Base-by-base conservation (phyloP, 2,113 vertebrate genomes). In the Tragelaphus strepsiceros region DNA sequence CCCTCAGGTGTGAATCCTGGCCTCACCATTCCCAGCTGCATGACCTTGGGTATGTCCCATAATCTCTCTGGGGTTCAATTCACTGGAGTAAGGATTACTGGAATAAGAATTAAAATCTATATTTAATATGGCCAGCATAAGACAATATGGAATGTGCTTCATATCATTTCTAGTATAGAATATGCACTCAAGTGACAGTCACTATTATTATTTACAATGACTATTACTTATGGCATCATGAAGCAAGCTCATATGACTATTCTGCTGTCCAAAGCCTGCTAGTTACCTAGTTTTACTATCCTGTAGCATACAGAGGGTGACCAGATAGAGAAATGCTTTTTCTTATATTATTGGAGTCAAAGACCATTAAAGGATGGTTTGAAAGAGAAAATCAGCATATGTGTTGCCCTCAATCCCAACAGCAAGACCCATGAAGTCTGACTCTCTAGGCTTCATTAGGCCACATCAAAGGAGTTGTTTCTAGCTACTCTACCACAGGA, bases 381-480 rank as follows among this genome's bases (percentile, higher is more conserved):
- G 24, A 43, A 82, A 90, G 80, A 88, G 49, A 67, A 67, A 32
- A 81, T 90, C 28, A 87, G 22, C 67, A n/a, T 56, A 35, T 53
- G 30, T 28, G 24, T 74, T 64, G 43, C 39, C 46, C 80, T 22
- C 2, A 6, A 54, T 49, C n/a, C 32, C 83, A 89, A 61, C n/a
- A 88, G 94, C 88, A 86, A 93, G 90, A 92, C 39, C 62, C 46
- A 92, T n/a, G 56, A 89, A 84, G 82, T 87, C 74, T 19, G 22
- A 92, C 22, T 81, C 81, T 88, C 88, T 92, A 87, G 89, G 82
- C 30, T 89, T 98, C 92, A 96, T 94, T 92, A 94, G 84, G 49
- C 30, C 77, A 85, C 61, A 62, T 91, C 82, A 61, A 91, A 97
- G 71, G 89, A 53, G 80, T 56, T 67, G 84, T 92, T 49, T 56